Percentiles rank a stretch among this genome's conserved stretches.
Evolutionary conservation across 2,888 invertebrate species (phyloP).

Genomic region (Oxyteleia sp.): DNA sequence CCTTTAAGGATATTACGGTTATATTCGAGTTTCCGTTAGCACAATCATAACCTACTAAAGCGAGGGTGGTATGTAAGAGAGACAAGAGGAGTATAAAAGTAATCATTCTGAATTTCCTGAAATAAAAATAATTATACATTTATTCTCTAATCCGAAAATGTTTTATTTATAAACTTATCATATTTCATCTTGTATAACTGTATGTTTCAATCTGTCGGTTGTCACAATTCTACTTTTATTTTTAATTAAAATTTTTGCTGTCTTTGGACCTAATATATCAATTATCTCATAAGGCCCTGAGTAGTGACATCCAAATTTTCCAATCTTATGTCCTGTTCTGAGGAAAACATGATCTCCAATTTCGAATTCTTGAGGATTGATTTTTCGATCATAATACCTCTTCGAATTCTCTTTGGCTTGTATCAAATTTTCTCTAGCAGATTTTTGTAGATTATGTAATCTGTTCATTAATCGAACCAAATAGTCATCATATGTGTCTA

Average conservation of each 20-base stretch:
- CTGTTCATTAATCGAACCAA: background rate
- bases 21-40: background rate
- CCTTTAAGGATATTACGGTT: background rate
- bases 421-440: background rate
- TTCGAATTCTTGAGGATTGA: background rate
- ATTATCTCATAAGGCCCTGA: background rate
- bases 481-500: conserved; percentile 21
- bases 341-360: background rate
- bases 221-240: background rate
- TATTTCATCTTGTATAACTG: too few relatives aligned
- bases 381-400: background rate
- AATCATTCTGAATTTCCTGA: background rate
- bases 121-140: too few relatives aligned
- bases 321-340: background rate
- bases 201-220: background rate
- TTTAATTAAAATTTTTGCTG: background rate
- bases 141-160: too few relatives aligned
- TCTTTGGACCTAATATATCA: background rate
- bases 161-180: too few relatives aligned
- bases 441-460: background rate
- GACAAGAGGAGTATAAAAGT: too few relatives aligned
- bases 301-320: background rate
- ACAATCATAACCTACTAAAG: conserved; percentile 1
- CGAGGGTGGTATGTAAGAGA: too few relatives aligned
- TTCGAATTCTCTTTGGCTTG: background rate